These are phyloP conservation scores for Rhingia campestris DNA, from an alignment of 2,888 invertebrate genomes.

Conservation along the genomic window DNA sequence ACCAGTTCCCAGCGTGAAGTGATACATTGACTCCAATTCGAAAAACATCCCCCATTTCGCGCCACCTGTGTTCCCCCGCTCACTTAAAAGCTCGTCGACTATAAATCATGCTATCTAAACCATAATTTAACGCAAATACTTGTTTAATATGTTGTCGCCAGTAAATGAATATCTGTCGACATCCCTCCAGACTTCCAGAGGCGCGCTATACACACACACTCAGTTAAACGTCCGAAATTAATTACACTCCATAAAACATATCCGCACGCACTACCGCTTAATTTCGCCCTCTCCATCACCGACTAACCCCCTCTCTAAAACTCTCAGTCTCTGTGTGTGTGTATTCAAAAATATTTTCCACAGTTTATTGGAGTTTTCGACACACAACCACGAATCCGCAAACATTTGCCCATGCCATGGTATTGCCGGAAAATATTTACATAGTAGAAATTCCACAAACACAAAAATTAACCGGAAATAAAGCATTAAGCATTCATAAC, in stretches of 20 bases:
- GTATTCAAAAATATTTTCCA: constrained; percentile 63
- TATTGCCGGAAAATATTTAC: constrained; percentile 61
- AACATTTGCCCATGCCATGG: constrained; percentile 25
- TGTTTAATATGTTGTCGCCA: constrained; percentile 64
- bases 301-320: too few relatives aligned
- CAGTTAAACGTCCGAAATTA: constrained; percentile 69
- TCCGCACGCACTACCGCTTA: constrained; percentile 59
- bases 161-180: constrained; percentile 43
- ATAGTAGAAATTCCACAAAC: constrained; percentile 61
- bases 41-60: not conserved
- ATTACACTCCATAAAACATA: constrained; percentile 73
- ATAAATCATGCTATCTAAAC: constrained; percentile 73
- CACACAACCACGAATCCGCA: constrained; percentile 43
- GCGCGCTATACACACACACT: constrained; percentile 28
- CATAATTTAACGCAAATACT: constrained; percentile 72
- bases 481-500: constrained; percentile 72
- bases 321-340: not conserved
- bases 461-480: constrained; percentile 74
- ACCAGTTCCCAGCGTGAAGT: constrained; percentile 28
- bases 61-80: not conserved
- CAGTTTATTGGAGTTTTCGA: constrained; percentile 66
- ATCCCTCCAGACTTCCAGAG: constrained; percentile 22
- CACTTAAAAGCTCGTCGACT: constrained; percentile 24
- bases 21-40: constrained; percentile 41
- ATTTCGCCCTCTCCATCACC: not conserved